phyloP scores from a whole-genome alignment of 2,888 invertebrate genomes.

The Scaptomyza tumidula region DNA sequence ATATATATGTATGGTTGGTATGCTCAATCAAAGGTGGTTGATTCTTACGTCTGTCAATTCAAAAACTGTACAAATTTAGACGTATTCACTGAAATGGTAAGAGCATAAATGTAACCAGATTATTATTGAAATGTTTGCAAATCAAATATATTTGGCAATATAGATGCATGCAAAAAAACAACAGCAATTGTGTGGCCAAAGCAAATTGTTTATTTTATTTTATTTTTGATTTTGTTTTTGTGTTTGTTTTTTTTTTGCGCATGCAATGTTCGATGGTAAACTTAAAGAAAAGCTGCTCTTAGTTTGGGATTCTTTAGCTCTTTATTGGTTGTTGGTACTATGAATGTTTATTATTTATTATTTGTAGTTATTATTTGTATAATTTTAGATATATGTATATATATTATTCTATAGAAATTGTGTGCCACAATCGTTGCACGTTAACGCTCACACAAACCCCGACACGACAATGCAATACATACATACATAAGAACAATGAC shows the following conservation, averaged over 20 bases:
- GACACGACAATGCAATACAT: conserved; percentile 14
- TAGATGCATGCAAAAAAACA: conserved; percentile 56
- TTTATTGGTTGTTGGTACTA: conserved; percentile 58
- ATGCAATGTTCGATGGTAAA: conserved; percentile 27
- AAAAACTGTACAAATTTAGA: conserved; percentile 69
- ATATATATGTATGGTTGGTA: conserved; percentile 35
- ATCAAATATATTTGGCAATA: conserved; percentile 12
- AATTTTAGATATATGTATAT: conserved; percentile 35
- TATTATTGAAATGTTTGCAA: conserved; percentile 37
- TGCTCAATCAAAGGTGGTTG: conserved; percentile 61
- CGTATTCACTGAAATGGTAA: conserved; percentile 75
- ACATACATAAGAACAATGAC: conserved; percentile 28
- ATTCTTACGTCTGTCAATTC: conserved; percentile 63
- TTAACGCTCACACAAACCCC: conserved; percentile 21
- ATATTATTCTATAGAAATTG: conserved; percentile 52
- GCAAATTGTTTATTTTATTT: conserved; percentile 4
- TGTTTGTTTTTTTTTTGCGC: conserved; percentile 14
- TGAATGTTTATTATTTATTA: conserved; percentile 37
- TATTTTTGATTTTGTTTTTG: neutral
- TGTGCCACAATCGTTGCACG: conserved; percentile 33
- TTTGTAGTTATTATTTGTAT: conserved; percentile 42
- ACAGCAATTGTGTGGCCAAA: conserved; percentile 9
- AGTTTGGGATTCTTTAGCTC: conserved; percentile 39
- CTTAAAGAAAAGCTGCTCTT: conserved; percentile 20
- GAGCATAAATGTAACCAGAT: conserved; percentile 62